Conservation (phyloP, 1,140 invertebrate genomes). For the Oncopeltus fasciatus region DNA sequence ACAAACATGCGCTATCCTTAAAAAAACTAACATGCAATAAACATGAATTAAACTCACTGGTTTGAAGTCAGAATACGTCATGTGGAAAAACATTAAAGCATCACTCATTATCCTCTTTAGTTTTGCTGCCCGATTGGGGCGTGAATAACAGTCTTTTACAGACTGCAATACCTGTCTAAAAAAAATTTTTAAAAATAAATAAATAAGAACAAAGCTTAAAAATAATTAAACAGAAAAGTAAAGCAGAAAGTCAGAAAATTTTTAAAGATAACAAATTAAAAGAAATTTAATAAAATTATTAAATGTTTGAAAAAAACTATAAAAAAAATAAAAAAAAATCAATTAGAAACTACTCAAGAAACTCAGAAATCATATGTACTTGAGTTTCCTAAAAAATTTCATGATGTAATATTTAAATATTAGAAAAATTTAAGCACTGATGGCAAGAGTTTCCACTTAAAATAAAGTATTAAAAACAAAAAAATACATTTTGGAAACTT, state of each 20-base stretch:
- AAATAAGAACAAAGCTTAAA: no score
- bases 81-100: constrained; percentile 33
- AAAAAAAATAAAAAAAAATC: background rate
- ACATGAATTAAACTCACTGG: constrained; percentile 27
- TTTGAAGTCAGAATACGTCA: constrained; percentile 30
- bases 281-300: no score
- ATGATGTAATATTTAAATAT: no score
- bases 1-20: background rate
- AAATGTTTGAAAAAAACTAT: background rate
- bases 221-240: background rate
- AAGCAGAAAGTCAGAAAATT: background rate
- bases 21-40: background rate
- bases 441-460: no score
- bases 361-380: background rate
- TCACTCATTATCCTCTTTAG: constrained; percentile 33
- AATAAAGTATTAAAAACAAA: no score
- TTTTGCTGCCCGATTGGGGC: constrained; percentile 30
- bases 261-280: background rate
- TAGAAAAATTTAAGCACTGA: no score
- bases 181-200: no score
- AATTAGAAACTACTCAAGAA: background rate
- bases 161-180: constrained; percentile 31
- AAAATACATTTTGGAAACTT: no score
- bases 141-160: constrained; percentile 31
- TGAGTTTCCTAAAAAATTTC: background rate